Percentiles rank a stretch among this genome's conserved stretches.
phyloP scores from a whole-genome alignment of 2,888 invertebrate genomes.

The Euspilapteryx auroguttella region DNA sequence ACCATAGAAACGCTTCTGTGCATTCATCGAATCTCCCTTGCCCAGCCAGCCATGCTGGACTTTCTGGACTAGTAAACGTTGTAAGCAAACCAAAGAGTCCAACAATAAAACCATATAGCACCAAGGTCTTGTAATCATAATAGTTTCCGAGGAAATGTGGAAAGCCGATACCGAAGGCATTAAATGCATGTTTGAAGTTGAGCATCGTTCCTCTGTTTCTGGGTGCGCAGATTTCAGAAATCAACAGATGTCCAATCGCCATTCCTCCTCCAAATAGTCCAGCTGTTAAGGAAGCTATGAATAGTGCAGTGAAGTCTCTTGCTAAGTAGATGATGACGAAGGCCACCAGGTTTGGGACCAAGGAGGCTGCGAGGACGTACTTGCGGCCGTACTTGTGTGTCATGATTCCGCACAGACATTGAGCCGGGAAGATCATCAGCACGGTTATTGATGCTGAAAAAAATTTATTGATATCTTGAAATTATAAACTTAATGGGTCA shows the following conservation, averaged over 20 bases:
- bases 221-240: conserved; percentile 1
- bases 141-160: conserved; percentile 1
- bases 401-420: neutral
- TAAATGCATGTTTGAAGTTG: neutral
- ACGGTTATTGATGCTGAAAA: conserved; percentile 1
- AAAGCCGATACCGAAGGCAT: neutral
- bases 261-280: neutral
- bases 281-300: neutral
- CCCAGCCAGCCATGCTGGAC: conserved; percentile 2
- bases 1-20: conserved; percentile 1
- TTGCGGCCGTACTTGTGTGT: neutral
- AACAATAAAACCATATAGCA: neutral
- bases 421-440: neutral
- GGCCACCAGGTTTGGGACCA: neutral
- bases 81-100: neutral
- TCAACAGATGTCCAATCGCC: neutral
- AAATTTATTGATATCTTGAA: too few relatives aligned
- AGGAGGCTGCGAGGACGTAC: neutral
- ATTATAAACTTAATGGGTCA: too few relatives aligned
- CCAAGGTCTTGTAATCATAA: neutral
- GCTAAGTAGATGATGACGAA: neutral
- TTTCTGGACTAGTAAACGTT: neutral
- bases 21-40: conserved; percentile 2
- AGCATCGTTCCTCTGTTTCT: neutral
- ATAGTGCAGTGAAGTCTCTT: neutral